Evolutionary conservation across 2,797 vertebrate species (phyloP), one percentile per base, ranked within the genome.

Genomic region (Acipenser oxyrinchus): DNA sequence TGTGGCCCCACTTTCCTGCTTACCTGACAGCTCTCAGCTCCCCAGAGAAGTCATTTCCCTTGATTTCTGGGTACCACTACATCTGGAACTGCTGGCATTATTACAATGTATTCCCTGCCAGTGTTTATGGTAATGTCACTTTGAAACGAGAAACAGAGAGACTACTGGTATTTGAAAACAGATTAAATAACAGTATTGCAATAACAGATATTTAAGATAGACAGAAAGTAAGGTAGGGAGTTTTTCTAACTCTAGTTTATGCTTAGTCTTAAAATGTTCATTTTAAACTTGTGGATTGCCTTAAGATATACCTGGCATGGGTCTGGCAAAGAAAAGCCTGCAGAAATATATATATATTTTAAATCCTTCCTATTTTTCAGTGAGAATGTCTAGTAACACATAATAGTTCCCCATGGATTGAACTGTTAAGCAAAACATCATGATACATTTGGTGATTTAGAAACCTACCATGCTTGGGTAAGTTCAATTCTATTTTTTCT

Each of bases 1-100:
- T 68, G 58, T 62, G 63, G n/a, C 67, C 70, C 70, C 74, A 68
- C 72, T 77, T 79, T 72, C 11, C 53, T 48, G 68, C 52, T 61
- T 71, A 64, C 78, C 75, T 66, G 72, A 60, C 67, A 72, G n/a
- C 66, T 58, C 63, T 51, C 60, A 63, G 15, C 50, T 71, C 64
- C 70, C 81, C 67, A 68, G 72, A 71, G 70, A 67, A 68, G 64
- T 70, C 52, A 10, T 10, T 13, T 61, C 73, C 63, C 63, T 52
- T 68, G 73, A 51, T 37, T 5, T 37, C 37, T 37, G 37, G 37
- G 37, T 37, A 37, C 5, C 37, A 37, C 37, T 37, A 37, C 37
- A 37, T 37, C 37, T 37, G 37, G 4, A 37, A 37, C 37, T 37
- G 37, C 37, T 37, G 37, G 37, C 37, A 37, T 37, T 37, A 37